phyloP scores from a whole-genome alignment of 2,888 invertebrate genomes.

The Acleris holmiana region DNA sequence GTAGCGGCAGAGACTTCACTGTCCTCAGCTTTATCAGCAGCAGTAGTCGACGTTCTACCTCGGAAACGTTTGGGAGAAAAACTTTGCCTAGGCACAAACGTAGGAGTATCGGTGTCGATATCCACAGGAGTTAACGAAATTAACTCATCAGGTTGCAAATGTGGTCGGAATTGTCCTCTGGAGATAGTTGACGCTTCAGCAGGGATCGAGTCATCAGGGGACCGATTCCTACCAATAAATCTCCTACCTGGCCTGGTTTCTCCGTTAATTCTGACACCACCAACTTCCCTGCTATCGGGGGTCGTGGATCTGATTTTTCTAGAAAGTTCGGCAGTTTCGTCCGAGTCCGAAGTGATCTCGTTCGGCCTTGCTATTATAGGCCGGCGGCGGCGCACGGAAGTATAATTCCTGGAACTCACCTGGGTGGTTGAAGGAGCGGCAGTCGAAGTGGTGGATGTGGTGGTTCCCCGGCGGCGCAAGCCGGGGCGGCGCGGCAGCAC shows the following conservation, averaged over 20 bases:
- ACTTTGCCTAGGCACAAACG: slow-evolving; percentile 57
- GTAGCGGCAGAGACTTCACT: slow-evolving; percentile 75
- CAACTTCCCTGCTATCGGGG: slow-evolving; percentile 74
- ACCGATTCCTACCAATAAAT: slow-evolving; percentile 59
- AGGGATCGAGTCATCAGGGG: slow-evolving; percentile 65
- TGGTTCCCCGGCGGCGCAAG: slow-evolving; percentile 60
- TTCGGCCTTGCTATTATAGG: slow-evolving; percentile 64
- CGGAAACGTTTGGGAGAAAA: slow-evolving; percentile 47
- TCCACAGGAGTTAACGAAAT: slow-evolving; percentile 83
- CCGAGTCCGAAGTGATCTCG: slow-evolving; percentile 71
- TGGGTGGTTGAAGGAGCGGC: slow-evolving; percentile 62
- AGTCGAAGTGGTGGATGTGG: slow-evolving; percentile 55
- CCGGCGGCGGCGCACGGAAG: slow-evolving; percentile 73
- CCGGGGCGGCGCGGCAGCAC: slow-evolving; percentile 55
- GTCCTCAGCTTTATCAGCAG: slow-evolving; percentile 59
- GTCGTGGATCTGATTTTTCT: slow-evolving; percentile 79
- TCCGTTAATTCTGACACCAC: slow-evolving; percentile 46
- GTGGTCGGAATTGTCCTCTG: slow-evolving; percentile 66
- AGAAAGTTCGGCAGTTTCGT: slow-evolving; percentile 54
- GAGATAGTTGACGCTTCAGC: slow-evolving; percentile 69
- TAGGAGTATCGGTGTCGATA: slow-evolving; percentile 63
- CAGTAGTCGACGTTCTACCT: slow-evolving; percentile 54
- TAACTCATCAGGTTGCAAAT: slow-evolving; percentile 74
- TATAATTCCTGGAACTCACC: slow-evolving; percentile 85
- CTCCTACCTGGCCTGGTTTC: slow-evolving; percentile 51